Percentiles rank a stretch among this genome's conserved stretches.
Evolutionary conservation across 2,888 invertebrate genomes (phyloP).

Genomic region (Acanthoscelides obtectus): DNA sequence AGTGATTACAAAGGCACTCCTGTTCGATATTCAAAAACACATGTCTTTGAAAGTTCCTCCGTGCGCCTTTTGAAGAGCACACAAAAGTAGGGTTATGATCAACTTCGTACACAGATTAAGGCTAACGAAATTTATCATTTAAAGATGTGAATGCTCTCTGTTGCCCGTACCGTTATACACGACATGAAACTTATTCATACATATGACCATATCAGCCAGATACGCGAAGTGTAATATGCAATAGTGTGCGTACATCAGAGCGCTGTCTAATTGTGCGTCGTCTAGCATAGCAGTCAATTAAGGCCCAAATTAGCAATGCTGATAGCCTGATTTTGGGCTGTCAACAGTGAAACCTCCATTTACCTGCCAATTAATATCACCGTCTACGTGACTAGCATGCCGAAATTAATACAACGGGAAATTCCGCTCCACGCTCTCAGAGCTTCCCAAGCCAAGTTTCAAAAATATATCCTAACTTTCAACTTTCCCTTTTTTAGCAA

Average conservation of each 20-base stretch:
- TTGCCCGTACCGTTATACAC: too few species aligned
- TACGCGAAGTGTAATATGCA: background rate
- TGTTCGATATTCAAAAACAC: too few species aligned
- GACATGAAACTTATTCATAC: too few species aligned
- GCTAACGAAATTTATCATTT: too few species aligned
- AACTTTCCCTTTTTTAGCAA: too few species aligned
- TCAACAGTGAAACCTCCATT: background rate
- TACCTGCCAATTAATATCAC: background rate
- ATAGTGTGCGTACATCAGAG: background rate
- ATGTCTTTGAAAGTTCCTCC: too few species aligned
- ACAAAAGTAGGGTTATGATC: too few species aligned
- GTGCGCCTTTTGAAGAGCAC: too few species aligned
- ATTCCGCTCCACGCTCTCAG: background rate
- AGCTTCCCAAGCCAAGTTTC: background rate
- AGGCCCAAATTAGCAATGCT: background rate
- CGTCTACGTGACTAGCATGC: background rate
- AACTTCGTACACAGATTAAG: too few species aligned
- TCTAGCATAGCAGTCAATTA: background rate
- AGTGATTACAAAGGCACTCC: too few species aligned
- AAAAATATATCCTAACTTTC: background rate
- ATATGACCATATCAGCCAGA: too few species aligned
- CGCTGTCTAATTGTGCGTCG: background rate
- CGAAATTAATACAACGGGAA: background rate
- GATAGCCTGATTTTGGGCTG: background rate
- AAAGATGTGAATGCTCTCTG: too few species aligned